Evolutionary conservation across 1,140 invertebrate species (phyloP).

Genomic region (Drosophila virilis): DNA sequence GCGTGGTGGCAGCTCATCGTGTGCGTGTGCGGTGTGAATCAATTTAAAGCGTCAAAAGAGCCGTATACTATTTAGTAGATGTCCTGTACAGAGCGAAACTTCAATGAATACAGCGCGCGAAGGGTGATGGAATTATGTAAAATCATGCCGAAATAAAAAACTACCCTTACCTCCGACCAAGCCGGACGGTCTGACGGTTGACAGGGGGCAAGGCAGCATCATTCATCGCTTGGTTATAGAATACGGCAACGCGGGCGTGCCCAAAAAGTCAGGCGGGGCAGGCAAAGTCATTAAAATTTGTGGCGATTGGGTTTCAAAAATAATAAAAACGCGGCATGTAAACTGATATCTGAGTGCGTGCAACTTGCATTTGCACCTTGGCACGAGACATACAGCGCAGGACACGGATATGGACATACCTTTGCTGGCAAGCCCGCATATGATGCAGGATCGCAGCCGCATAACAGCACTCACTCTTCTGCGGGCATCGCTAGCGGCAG

Average conservation of each 20-base stretch:
- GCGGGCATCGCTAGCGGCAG: constrained; percentile 39
- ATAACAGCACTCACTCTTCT: constrained; percentile 42
- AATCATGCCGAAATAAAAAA: constrained; percentile 62
- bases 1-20: constrained; percentile 6
- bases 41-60: constrained; percentile 80
- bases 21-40: constrained; percentile 75
- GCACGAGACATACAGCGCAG: constrained; percentile 51
- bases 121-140: constrained; percentile 69
- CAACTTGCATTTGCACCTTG: constrained; percentile 73
- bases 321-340: constrained; percentile 50
- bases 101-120: constrained; percentile 30
- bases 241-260: constrained; percentile 37
- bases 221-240: constrained; percentile 27
- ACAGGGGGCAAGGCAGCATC: constrained; percentile 55
- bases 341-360: constrained; percentile 58
- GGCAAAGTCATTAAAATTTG: constrained; percentile 65
- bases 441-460: constrained; percentile 19
- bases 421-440: constrained; percentile 35
- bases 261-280: constrained; percentile 36
- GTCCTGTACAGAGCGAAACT: constrained; percentile 50
- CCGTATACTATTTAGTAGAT: constrained; percentile 64
- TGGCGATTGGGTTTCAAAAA: constrained; percentile 52
- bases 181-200: neutral
- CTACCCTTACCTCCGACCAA: constrained; percentile 46
- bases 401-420: constrained; percentile 43